Percentiles rank a stretch among this genome's conserved stretches.
These are phyloP conservation scores for Oreochromis spilurus DNA, from an alignment of 2,113 vertebrate species.

Conservation along the genomic window DNA sequence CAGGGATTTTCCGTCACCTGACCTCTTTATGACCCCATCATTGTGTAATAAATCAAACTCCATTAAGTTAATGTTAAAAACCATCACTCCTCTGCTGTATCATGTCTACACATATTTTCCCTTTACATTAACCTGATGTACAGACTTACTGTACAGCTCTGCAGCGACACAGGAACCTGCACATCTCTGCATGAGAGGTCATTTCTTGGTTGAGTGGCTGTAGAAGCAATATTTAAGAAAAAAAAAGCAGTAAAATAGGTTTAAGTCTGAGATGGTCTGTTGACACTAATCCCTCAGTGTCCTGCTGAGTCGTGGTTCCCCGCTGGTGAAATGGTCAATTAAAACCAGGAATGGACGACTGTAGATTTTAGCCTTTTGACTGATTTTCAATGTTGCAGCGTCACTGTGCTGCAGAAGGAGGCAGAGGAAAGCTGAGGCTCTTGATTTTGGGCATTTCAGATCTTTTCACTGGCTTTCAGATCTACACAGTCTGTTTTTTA, in stretches of 20 bases:
- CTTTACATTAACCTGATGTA: not conserved
- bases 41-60: not conserved
- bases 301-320: not conserved
- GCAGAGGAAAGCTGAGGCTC: not conserved
- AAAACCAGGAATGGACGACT: not conserved
- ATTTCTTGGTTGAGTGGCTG: not conserved
- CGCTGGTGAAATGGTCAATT: constrained; percentile 26
- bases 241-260: not conserved
- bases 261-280: not conserved
- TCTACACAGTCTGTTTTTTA: not conserved
- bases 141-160: not conserved
- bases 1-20: not conserved
- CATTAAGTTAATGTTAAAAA: not conserved
- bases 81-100: not conserved
- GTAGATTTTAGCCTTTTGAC: not conserved
- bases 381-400: not conserved
- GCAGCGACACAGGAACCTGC: not conserved
- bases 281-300: constrained; percentile 37
- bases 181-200: not conserved
- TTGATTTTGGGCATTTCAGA: not conserved
- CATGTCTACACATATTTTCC: not conserved
- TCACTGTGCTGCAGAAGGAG: not conserved
- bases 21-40: not conserved
- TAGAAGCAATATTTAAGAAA: not conserved
- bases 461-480: rapidly evolving